Evolutionary conservation across 2,797 vertebrate genomes (phyloP), one percentile per base, ranked within the genome.

Genomic region (Schizopygopsis malacanthus): DNA sequence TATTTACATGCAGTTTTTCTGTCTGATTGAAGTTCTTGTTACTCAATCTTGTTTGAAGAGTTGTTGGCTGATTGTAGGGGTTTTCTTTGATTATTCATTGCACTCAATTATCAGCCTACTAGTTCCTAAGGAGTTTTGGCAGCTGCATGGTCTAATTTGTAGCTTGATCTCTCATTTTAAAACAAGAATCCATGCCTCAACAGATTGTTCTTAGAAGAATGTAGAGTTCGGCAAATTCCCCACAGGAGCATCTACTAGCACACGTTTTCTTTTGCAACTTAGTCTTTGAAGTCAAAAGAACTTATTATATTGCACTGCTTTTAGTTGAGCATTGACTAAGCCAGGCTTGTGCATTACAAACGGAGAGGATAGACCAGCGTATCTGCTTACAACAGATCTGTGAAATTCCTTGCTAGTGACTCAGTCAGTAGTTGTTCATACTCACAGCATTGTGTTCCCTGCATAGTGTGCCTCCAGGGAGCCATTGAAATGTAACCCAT

Each of bases 401-500:
- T 70, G 47, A 72, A 71, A 85, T 80, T 80, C 77, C 43, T 73
- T 8, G 33, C 41, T 28, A 47, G 77, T 85, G 77, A 85, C 81
- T 83, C 70, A 75, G 70, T 41, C 69, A 63, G 77, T 80, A 79
- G 70, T 85, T 70, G 52, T 41, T 87, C n/a, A 54, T 84, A 10
- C 76, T n/a, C 56, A 43, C 78, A 81, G 37, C 63, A 65, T 86
- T 85, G 83, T 63, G 56, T 78, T 87, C 39, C 72, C 67, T 39
- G 73, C 73, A 79, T 83, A 63, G 78, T 50, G 83, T 52, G 52
- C 63, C 78, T 75, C 63, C 4, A 12, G 67, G 79, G 82, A 87
- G 65, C 59, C 33, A 54, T 71, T 84, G 88, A 73, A 88, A 86
- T 39, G 59, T 63, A 82, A 82, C 79, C 61, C 76, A 79, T 61